Conservation (phyloP, 2,888 invertebrate genomes). For the Serrognathus titanus region DNA sequence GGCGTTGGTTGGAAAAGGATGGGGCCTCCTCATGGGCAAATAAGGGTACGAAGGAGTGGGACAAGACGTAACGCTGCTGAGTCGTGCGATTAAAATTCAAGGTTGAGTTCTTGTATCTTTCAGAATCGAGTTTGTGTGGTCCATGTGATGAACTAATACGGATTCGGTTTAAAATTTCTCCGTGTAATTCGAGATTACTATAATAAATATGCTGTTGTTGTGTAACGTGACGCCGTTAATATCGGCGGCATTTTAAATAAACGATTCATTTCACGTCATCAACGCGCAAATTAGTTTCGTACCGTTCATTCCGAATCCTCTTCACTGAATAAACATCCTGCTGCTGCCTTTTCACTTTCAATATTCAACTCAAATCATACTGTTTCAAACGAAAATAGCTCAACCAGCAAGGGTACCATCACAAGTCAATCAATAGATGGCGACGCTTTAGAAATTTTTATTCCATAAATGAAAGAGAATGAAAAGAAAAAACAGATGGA, state of each 20-base stretch:
- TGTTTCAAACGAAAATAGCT: too few relatives aligned
- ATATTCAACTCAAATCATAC: too few relatives aligned
- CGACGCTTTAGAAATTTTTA: too few relatives aligned
- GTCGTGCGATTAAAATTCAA: conserved; percentile 31
- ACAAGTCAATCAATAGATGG: too few relatives aligned
- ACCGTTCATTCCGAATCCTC: too few relatives aligned
- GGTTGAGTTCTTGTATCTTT: conserved; percentile 22
- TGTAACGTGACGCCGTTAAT: conserved; percentile 11
- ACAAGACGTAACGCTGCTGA: conserved; percentile 22
- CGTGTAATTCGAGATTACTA: conserved; percentile 13
- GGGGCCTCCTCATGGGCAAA: conserved; percentile 13
- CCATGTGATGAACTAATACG: conserved; percentile 16
- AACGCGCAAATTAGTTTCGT: too few relatives aligned
- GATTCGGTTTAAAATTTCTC: conserved; percentile 18
- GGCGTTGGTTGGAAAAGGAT: conserved; percentile 8
- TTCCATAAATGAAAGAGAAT: too few relatives aligned
- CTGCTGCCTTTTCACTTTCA: too few relatives aligned
- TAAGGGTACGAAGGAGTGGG: conserved; percentile 23
- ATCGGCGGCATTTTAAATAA: conserved; percentile 7
- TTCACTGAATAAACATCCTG: too few relatives aligned
- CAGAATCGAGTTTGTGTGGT: conserved; percentile 23
- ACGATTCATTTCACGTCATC: neutral
- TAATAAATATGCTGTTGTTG: conserved; percentile 15
- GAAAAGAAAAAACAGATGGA: too few relatives aligned
- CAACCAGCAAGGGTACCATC: too few relatives aligned